Percentiles rank a stretch among this genome's conserved stretches.
phyloP scores from a whole-genome alignment of 2,888 invertebrate species.

The Rhabditophanes sp. region DNA sequence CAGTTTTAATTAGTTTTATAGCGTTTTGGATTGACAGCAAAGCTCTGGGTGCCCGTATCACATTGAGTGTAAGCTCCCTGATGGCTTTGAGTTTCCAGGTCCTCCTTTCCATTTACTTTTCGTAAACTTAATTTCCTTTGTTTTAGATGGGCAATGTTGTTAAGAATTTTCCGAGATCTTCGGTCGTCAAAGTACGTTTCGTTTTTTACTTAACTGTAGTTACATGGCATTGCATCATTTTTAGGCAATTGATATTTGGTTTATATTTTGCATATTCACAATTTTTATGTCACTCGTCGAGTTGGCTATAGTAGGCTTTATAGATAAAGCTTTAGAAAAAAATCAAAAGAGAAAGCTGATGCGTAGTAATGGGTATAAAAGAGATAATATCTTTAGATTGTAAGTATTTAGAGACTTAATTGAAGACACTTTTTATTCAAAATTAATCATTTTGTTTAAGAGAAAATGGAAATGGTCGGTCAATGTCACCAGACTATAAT shows the following conservation, averaged over 20 bases:
- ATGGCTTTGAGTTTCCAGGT: constrained; percentile 42
- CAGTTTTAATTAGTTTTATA: constrained; percentile 10
- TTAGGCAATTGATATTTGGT: constrained; percentile 42
- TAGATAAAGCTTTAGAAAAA: background rate
- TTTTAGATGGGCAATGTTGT: constrained; percentile 42
- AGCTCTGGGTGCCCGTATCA: constrained; percentile 42
- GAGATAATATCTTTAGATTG: background rate
- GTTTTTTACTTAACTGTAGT: constrained; percentile 2
- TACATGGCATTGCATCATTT: constrained; percentile 1
- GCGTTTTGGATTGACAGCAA: constrained; percentile 1
- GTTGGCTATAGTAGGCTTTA: constrained; percentile 28
- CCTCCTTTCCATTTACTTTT: background rate
- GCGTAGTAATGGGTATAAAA: background rate
- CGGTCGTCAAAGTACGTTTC: constrained; percentile 43
- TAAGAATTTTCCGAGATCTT: constrained; percentile 40
- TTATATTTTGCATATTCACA: constrained; percentile 41
- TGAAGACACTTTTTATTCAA: no score
- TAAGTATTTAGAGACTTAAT: no score
- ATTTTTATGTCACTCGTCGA: constrained; percentile 42
- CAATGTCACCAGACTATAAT: no score
- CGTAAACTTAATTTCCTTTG: background rate
- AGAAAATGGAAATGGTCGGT: no score
- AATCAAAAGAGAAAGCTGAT: background rate
- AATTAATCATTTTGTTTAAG: no score
- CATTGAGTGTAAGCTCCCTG: constrained; percentile 35